These are phyloP conservation scores for Synergus japonicus DNA, from an alignment of 2,888 invertebrate species.

Conservation along the genomic window DNA sequence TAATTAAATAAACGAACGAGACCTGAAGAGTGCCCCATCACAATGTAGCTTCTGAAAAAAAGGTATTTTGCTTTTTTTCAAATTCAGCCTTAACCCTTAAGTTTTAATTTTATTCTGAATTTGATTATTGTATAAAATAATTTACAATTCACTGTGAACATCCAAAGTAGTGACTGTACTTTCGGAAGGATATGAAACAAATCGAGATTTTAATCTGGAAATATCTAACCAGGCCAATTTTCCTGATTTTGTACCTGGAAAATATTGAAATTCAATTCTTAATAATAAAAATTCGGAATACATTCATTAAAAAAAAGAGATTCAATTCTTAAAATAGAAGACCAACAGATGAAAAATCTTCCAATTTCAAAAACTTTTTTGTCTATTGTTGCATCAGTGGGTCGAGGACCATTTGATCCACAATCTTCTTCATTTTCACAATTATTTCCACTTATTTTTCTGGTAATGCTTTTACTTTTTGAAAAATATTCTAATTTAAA, in stretches of 20 bases:
- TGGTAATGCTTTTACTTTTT: neutral
- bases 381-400: constrained; percentile 77
- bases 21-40: constrained; percentile 59
- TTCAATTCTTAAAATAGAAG: neutral
- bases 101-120: neutral
- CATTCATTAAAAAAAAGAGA: neutral
- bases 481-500: constrained; percentile 54
- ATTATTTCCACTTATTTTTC: neutral
- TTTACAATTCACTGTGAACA: constrained; percentile 62
- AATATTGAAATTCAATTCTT: neutral
- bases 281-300: neutral
- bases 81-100: no score
- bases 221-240: constrained; percentile 60
- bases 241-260: constrained; percentile 60
- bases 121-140: neutral
- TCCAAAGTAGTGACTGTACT: constrained; percentile 61
- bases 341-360: constrained; percentile 81
- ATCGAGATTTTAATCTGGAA: constrained; percentile 56
- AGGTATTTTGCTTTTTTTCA: neutral
- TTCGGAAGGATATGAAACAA: constrained; percentile 52
- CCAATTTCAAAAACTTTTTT: constrained; percentile 79
- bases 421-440: neutral
- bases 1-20: constrained; percentile 62
- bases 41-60: constrained; percentile 60
- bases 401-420: neutral